These are phyloP conservation scores for Papilio dardanus DNA, from an alignment of 1,140 invertebrate genomes.

Conservation along the genomic window DNA sequence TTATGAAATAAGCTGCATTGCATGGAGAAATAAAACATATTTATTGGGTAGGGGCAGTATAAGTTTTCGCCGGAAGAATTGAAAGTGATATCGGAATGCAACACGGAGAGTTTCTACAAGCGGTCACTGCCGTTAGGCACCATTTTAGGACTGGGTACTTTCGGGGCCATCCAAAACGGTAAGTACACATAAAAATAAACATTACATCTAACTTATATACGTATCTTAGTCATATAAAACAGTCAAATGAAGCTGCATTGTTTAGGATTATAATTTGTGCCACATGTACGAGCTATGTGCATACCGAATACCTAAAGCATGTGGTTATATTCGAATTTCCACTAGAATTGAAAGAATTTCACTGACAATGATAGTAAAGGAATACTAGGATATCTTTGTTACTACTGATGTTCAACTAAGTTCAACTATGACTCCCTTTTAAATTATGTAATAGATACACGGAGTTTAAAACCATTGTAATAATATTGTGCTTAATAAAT, in stretches of 20 bases:
- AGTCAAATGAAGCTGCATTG: too few species aligned
- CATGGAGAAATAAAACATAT: constrained; percentile 43
- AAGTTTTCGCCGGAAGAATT: constrained; percentile 86
- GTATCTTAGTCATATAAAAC: not conserved
- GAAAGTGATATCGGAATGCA: constrained; percentile 87
- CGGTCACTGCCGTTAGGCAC: constrained; percentile 86
- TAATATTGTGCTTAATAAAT: too few species aligned
- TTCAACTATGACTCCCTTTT: too few species aligned
- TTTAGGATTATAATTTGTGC: too few species aligned
- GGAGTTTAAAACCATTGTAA: too few species aligned
- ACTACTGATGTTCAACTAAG: too few species aligned
- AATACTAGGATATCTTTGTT: too few species aligned
- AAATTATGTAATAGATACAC: too few species aligned
- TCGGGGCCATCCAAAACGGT: constrained; percentile 85
- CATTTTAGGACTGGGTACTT: constrained; percentile 83
- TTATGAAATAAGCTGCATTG: not conserved
- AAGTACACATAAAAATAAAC: constrained; percentile 42
- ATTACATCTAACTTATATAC: not conserved
- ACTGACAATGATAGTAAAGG: too few species aligned
- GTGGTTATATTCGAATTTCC: too few species aligned
- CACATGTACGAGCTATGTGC: not conserved
- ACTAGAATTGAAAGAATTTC: too few species aligned
- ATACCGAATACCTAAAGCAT: not conserved
- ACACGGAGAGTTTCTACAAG: constrained; percentile 87
- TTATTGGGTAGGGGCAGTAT: constrained; percentile 83